Percentiles rank a stretch among this genome's conserved stretches.
These are phyloP conservation scores for Caenorhabditis sp. DNA, from an alignment of 2,888 invertebrate species.

Conservation along the genomic window DNA sequence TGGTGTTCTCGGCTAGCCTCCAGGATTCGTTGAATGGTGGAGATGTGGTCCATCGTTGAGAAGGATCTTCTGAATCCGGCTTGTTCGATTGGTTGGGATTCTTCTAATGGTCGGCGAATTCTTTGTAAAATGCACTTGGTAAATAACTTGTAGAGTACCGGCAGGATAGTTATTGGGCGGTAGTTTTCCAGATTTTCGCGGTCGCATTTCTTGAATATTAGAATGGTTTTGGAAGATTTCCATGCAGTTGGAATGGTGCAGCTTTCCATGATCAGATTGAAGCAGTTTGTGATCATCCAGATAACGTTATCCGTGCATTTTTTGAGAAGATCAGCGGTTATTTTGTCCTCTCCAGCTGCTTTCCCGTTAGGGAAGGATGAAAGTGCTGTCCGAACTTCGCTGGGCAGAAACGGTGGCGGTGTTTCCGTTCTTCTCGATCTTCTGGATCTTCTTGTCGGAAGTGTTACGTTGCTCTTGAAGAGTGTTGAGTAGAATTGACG, in stretches of 20 bases:
- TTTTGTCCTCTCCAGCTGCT: constrained; percentile 5
- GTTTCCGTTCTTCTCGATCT: no score
- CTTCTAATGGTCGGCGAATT: neutral
- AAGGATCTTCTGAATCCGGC: constrained; percentile 7
- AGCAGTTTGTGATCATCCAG: no score
- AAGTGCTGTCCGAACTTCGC: neutral
- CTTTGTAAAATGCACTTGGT: neutral
- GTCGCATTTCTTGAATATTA: constrained; percentile 7
- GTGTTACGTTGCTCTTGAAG: neutral
- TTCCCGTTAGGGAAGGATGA: constrained; percentile 5
- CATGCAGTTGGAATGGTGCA: constrained; percentile 4
- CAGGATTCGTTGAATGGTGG: neutral
- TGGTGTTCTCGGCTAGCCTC: constrained; percentile 3
- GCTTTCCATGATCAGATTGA: no score
- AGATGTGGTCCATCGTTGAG: neutral
- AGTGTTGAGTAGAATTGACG: neutral
- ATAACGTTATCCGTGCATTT: no score
- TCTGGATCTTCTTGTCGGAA: neutral
- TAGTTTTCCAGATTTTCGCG: neutral
- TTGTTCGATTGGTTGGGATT: constrained; percentile 2
- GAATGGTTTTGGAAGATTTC: neutral
- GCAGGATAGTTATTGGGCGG: constrained; percentile 7
- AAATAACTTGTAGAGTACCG: constrained; percentile 19
- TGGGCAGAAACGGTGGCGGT: neutral
- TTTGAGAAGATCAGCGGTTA: constrained; percentile 5